Conservation (phyloP, 2,797 vertebrate genomes). For the Knipowitschia caucasica region DNA sequence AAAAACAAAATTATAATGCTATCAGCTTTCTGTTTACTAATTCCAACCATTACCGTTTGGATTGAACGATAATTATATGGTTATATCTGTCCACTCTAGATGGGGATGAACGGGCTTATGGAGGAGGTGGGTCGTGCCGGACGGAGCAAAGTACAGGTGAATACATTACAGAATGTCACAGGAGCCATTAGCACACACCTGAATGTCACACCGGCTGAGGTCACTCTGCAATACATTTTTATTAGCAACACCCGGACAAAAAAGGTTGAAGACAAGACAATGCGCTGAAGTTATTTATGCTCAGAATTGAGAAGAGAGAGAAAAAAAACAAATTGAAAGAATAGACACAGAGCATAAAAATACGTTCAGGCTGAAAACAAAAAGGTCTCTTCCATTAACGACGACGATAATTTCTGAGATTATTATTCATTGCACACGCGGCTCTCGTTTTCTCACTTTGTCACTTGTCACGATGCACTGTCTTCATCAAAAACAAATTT, state of each 20-base stretch:
- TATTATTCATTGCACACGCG: neutral
- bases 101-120: neutral
- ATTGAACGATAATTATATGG: neutral
- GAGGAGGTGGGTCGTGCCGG: too few relatives aligned
- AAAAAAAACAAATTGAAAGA: too few relatives aligned
- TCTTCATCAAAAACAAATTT: slow-evolving; percentile 11
- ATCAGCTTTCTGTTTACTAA: too few relatives aligned
- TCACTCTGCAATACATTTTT: slow-evolving; percentile 48
- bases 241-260: slow-evolving; percentile 25
- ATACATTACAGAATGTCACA: slow-evolving; percentile 68
- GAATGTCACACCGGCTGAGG: slow-evolving; percentile 61
- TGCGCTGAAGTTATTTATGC: too few relatives aligned
- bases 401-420: too few relatives aligned
- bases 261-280: too few relatives aligned
- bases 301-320: too few relatives aligned
- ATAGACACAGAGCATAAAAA: too few relatives aligned
- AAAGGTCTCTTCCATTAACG: too few relatives aligned
- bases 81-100: neutral
- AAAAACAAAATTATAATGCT: too few relatives aligned
- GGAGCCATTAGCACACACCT: slow-evolving; percentile 58
- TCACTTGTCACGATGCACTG: neutral
- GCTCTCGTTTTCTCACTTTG: neutral
- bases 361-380: too few relatives aligned
- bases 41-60: too few relatives aligned
- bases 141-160: slow-evolving; percentile 52